A percentile compares a stretch with the other conserved stretches of the same genome.
Evolutionary conservation across 2,888 invertebrate genomes (phyloP).

Genomic region (Unio delphinus): DNA sequence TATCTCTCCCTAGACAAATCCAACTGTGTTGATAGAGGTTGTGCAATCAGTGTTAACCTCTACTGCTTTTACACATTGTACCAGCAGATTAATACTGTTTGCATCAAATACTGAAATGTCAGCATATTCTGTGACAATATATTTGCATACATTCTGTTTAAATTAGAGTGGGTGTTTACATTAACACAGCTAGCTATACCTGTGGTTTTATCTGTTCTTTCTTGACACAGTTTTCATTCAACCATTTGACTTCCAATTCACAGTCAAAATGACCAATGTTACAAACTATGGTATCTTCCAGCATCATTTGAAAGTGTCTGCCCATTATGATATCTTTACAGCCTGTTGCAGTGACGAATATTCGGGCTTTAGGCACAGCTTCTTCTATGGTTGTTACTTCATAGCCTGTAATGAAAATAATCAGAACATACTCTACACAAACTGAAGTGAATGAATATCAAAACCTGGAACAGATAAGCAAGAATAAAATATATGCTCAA

Average conservation of each 20-base stretch:
- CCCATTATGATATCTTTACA: constrained; percentile 91
- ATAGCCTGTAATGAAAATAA: constrained; percentile 69
- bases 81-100: no score
- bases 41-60: no score
- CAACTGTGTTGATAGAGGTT: no score
- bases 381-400: constrained; percentile 95
- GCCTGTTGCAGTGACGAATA: constrained; percentile 98
- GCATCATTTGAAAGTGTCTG: constrained; percentile 92
- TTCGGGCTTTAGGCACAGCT: constrained; percentile 89
- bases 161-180: no score
- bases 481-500: not conserved
- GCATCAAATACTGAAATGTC: no score
- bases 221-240: constrained; percentile 88
- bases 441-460: not conserved
- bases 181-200: constrained; percentile 73
- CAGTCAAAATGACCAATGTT: constrained; percentile 99
- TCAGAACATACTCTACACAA: not conserved
- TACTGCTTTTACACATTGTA: no score
- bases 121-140: no score
- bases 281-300: constrained; percentile 96
- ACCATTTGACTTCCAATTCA: constrained; percentile 96
- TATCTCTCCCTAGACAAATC: no score
- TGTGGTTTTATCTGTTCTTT: constrained; percentile 97
- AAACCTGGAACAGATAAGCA: not conserved
- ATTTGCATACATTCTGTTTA: no score